phyloP scores from a whole-genome alignment of 2,888 invertebrate species.

The Craniophora ligustri region DNA sequence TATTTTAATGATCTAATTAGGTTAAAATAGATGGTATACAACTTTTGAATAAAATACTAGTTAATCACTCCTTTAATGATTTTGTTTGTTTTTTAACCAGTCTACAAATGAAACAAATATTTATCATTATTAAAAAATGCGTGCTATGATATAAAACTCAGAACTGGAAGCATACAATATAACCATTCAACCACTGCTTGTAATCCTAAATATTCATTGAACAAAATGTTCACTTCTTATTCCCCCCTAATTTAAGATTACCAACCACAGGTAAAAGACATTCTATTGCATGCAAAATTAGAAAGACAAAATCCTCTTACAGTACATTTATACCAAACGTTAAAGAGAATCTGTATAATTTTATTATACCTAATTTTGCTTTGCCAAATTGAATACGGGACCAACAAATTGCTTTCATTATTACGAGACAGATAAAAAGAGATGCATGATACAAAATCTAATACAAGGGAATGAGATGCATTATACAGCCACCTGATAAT shows the following conservation, averaged over 20 bases:
- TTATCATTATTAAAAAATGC: too few relatives aligned
- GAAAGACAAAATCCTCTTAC: conserved; percentile 74
- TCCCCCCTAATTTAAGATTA: conserved; percentile 62
- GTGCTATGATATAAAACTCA: too few relatives aligned
- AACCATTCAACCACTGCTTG: not conserved
- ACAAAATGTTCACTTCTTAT: conserved; percentile 8
- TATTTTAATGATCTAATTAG: not conserved
- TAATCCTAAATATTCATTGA: not conserved
- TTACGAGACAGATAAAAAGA: conserved; percentile 50
- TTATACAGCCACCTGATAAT: conserved; percentile 62
- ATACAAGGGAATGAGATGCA: conserved; percentile 18
- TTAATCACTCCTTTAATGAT: too few relatives aligned
- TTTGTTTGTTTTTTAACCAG: too few relatives aligned
- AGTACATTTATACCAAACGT: conserved; percentile 59
- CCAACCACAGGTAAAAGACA: conserved; percentile 65
- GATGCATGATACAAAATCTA: conserved; percentile 30
- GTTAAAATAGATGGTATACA: too few relatives aligned
- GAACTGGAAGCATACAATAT: not conserved
- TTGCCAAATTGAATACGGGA: conserved; percentile 71
- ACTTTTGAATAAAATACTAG: too few relatives aligned
- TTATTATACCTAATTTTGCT: conserved; percentile 75
- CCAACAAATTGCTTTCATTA: conserved; percentile 69
- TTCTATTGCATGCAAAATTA: conserved; percentile 58
- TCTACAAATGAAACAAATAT: too few relatives aligned
- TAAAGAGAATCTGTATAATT: conserved; percentile 82